A percentile compares a stretch with the other conserved stretches of the same genome.
These are phyloP conservation scores for Philantomba maxwellii DNA, from an alignment of 2,113 vertebrate species.

Conservation along the genomic window DNA sequence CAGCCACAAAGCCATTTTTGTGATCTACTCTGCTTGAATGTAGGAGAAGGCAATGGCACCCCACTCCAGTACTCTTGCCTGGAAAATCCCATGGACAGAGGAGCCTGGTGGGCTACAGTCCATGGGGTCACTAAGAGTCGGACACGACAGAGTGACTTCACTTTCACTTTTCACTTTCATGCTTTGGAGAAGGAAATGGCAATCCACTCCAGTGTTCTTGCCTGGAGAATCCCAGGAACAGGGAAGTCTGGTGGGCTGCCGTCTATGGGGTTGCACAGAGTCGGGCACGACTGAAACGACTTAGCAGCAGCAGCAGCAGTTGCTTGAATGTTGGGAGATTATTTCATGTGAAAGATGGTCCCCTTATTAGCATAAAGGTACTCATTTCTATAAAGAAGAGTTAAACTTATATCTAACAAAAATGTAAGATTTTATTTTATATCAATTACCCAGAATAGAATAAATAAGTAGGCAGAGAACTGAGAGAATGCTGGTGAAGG, in stretches of 20 bases:
- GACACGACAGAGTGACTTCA: fast-evolving
- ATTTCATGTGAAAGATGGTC: not conserved
- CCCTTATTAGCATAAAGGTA: not conserved
- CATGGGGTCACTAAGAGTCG: too few species aligned
- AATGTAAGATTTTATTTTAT: not conserved
- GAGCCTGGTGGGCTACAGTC: too few species aligned
- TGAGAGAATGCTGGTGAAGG: not conserved
- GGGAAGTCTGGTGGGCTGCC: too few species aligned
- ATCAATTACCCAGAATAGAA: not conserved
- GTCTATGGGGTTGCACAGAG: too few species aligned
- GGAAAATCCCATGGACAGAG: too few species aligned
- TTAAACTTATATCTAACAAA: not conserved
- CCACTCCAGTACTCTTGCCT: too few species aligned
- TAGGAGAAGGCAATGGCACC: too few species aligned
- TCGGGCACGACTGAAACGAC: fast-evolving
- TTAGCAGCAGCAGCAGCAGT: too few species aligned
- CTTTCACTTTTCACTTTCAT: too few species aligned
- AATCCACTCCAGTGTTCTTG: too few species aligned
- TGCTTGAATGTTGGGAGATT: not conserved
- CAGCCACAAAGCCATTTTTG: not conserved
- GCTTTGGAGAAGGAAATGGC: too few species aligned
- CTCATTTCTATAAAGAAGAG: not conserved
- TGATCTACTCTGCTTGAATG: not conserved
- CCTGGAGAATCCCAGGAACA: too few species aligned
- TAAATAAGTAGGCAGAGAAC: not conserved